These are phyloP conservation scores for Branchellion lobata DNA, from an alignment of 2,888 invertebrate species.

Conservation along the genomic window DNA sequence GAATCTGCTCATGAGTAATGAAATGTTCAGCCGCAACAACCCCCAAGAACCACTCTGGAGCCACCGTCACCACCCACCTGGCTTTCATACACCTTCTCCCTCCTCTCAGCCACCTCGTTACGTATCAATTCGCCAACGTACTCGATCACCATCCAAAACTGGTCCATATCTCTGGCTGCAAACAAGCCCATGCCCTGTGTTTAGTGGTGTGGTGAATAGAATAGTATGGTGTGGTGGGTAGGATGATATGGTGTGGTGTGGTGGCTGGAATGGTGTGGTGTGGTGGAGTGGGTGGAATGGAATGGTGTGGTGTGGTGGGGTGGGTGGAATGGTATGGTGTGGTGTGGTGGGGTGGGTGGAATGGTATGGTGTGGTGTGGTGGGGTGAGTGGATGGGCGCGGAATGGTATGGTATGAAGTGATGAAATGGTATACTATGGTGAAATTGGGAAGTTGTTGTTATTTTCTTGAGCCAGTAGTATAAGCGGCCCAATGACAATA, in stretches of 20 bases:
- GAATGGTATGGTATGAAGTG: no score
- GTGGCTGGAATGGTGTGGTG: background rate
- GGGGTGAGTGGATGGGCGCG: no score
- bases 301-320: no score
- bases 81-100: conserved; percentile 93
- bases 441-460: no score
- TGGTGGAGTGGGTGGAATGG: background rate
- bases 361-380: no score
- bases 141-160: conserved; percentile 99
- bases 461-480: no score
- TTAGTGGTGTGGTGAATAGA: background rate
- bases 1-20: no score
- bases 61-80: conserved; percentile 65
- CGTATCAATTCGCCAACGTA: conserved; percentile 98
- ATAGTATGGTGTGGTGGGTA: background rate
- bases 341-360: no score
- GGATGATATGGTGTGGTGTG: background rate
- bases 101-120: conserved; percentile 84
- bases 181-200: conserved; percentile 87
- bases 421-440: no score
- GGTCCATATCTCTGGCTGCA: conserved; percentile 93
- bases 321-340: no score
- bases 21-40: no score
- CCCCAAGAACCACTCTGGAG: background rate
- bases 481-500: no score